Evolutionary conservation across 2,113 vertebrate genomes (phyloP), one percentile per base, ranked within the genome.

Genomic region (Scalopus aquaticus): DNA sequence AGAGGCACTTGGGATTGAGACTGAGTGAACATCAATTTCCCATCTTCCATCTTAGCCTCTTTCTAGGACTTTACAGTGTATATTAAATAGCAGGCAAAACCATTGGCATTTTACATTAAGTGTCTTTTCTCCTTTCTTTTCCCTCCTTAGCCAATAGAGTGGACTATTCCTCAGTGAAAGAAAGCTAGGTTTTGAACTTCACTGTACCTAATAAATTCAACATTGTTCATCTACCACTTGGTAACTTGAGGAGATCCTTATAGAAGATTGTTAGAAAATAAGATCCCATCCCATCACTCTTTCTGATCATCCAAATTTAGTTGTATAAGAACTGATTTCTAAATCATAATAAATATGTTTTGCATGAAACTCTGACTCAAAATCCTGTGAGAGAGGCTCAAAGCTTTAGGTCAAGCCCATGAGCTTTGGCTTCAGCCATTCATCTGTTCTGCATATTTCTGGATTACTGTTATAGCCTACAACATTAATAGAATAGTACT

Each of bases 401-500:
- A 64, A 51, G 5, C 88, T 73, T 77, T 89, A 67, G 72, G 12
- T 72, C 30, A 84, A n/a, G 20, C 56, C 42, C 15, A 17, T 77
- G 24, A 77, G 26, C 60, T 93, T 76, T 82, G 46, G 65, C 35
- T 94, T 94, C 88, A 88, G n/a, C 54, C 42, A 39, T n/a, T 94
- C 9, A 15, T 77, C 58, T 88, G 10, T 51, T 88, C 78, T 35
- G 24, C 26, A 8, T 95, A 44, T 83, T 80, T 95, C 51, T 90
- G 12, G 11, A 16, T 89, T 91, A 56, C 67, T 67, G 42, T 62
- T 93, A 30, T 11, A 90, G n/a, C n/a, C 1, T 35, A 72, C 44
- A 88, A 83, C 2, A 44, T 81, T 77, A 70, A 46, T 6, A 65
- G 32, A 19, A 22, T 3, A 84, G 35, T 76, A 35, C 9, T 35